Evolutionary conservation across 2,888 invertebrate species (phyloP), one percentile per base, ranked within the genome.

Genomic region (Caenorhabditis afra): DNA sequence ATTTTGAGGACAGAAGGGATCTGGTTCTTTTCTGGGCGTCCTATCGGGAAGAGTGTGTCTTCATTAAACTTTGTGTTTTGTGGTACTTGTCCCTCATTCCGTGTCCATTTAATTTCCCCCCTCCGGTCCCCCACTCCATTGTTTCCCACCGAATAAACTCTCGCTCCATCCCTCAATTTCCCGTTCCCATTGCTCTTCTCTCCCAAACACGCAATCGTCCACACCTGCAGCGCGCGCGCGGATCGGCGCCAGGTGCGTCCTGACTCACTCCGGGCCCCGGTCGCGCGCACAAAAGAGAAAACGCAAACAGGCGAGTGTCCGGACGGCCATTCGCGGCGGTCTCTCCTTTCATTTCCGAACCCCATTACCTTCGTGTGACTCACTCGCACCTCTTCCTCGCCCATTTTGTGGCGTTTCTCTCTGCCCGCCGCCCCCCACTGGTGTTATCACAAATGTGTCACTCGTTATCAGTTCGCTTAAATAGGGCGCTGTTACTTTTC

Each of bases 211-310:
- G 71, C 64, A 41, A 64, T 57, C 37, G 71, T 61, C 23, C 52
- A 71, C 71, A 71, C 55, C 64, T 71, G 71, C n/a, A n/a, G n/a
- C n/a, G n/a, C n/a, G n/a, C 71, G 37, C 47, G 49, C 71, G 64
- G 55, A 71, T 62, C 71, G 68, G 71, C 71, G 71, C 71, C 71
- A 71, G 71, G 71, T 71, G 71, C 71, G 71, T 55, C 71, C 71
- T 71, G 71, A 71, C 61, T 71, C 71, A 71, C 71, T 71, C 29
- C 29, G 29, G 29, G 29, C 29, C 29, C 29, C 29, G 29, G 29
- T 57, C 57, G 62, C 49, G 41, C 45, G 61, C 70, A 71, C 71
- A 71, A 71, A 71, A 71, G 71, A 71, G 64, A 71, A 71, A 71
- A 71, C 62, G 71, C 71, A 71, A 71, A 71, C 62, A 71, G 62